Conservation (phyloP, 2,797 vertebrate species). For the Xenops minutus region DNA sequence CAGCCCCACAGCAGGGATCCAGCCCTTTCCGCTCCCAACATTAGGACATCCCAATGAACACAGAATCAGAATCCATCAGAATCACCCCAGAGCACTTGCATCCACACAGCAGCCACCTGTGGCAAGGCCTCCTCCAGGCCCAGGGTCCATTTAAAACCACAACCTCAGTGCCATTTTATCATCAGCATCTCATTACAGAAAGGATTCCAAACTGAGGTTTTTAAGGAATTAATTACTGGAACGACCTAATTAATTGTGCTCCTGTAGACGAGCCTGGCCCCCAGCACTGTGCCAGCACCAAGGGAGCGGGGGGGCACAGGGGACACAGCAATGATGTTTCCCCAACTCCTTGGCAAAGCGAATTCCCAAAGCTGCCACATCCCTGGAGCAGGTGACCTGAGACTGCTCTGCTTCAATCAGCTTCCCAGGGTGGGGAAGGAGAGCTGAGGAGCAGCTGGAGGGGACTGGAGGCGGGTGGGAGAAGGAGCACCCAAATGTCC, state of each 20-base stretch:
- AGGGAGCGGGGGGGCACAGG: not conserved
- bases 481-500: not conserved
- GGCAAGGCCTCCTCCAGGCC: not conserved
- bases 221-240: conserved; percentile 58
- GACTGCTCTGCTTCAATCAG: not conserved
- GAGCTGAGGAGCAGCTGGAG: not conserved
- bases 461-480: not conserved
- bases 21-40: not conserved
- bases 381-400: not conserved
- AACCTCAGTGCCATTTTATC: not conserved
- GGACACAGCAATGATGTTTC: not conserved
- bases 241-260: conserved; percentile 58
- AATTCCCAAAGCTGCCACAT: not conserved
- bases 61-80: not conserved
- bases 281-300: not conserved
- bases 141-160: not conserved
- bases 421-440: not conserved
- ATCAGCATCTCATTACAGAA: not conserved
- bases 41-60: not conserved
- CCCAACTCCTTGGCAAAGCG: not conserved
- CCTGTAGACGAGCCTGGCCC: not conserved
- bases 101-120: not conserved
- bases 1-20: not conserved
- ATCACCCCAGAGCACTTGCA: not conserved
- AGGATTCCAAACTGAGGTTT: not conserved